A percentile compares a stretch with the other conserved stretches of the same genome.
phyloP scores from a whole-genome alignment of 2,888 invertebrate genomes.

The Apamea anceps region DNA sequence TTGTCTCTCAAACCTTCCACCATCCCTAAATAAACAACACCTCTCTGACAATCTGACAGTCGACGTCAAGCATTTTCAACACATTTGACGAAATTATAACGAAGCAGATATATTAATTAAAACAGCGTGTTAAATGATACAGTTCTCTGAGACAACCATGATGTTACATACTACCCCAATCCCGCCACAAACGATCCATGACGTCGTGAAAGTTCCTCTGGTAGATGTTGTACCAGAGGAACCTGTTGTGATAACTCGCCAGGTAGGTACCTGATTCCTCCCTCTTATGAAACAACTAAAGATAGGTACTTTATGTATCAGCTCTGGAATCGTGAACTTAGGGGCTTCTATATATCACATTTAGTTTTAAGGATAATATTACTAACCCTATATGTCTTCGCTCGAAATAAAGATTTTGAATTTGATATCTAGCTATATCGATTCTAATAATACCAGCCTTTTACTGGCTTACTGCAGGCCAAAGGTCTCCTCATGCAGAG shows the following conservation, averaged over 20 bases:
- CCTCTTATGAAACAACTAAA: neutral
- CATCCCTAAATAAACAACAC: neutral
- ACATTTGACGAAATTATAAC: constrained; percentile 6
- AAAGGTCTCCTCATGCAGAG: no score
- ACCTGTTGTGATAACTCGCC: constrained; percentile 3
- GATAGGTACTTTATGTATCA: neutral
- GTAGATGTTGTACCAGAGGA: constrained; percentile 47
- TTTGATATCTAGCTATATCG: no score
- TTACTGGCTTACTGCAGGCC: no score
- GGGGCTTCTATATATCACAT: no score
- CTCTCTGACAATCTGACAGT: constrained; percentile 10
- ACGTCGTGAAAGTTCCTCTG: constrained; percentile 50
- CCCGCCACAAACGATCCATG: constrained; percentile 63
- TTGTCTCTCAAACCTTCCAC: neutral
- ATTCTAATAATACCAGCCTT: no score
- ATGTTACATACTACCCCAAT: constrained; percentile 73
- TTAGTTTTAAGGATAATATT: no score
- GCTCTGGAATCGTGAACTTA: neutral
- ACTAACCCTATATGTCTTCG: no score
- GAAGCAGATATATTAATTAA: constrained; percentile 29
- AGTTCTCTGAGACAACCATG: constrained; percentile 3
- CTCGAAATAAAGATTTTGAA: no score
- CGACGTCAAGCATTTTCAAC: constrained; percentile 23
- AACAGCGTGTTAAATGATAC: neutral
- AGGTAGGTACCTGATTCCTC: constrained; percentile 29